phyloP scores from a whole-genome alignment of 2,888 invertebrate species.

The Cetonia aurata region DNA sequence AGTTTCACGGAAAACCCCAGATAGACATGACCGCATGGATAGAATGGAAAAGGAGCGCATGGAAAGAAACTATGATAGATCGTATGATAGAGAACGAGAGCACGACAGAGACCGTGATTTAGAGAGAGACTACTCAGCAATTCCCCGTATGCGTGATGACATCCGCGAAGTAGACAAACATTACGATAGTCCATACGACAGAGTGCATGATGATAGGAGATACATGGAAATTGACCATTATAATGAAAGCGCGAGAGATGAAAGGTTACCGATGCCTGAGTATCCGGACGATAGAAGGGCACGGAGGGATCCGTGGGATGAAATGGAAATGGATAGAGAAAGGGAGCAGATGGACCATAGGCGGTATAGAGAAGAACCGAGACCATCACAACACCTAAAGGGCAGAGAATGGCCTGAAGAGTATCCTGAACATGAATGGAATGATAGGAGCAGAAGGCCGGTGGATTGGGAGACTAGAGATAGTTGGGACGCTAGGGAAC shows the following conservation, averaged over 20 bases:
- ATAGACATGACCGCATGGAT: constrained; percentile 57
- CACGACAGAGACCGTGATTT: constrained; percentile 61
- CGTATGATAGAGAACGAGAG: constrained; percentile 59
- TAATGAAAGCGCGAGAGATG: constrained; percentile 60
- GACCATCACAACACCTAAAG: constrained; percentile 54
- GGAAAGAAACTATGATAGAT: constrained; percentile 57
- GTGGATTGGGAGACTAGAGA: constrained; percentile 68
- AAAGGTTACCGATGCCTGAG: constrained; percentile 58
- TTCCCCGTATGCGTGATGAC: constrained; percentile 58
- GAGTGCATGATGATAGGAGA: constrained; percentile 55
- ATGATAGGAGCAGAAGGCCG: constrained; percentile 68
- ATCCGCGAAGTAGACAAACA: constrained; percentile 47
- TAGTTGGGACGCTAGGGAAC: constrained; percentile 63
- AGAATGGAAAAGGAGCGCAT: constrained; percentile 48
- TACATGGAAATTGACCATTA: constrained; percentile 63
- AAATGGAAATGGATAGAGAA: constrained; percentile 60
- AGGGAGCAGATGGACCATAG: constrained; percentile 60
- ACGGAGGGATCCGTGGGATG: constrained; percentile 63
- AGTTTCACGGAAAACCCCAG: constrained; percentile 54
- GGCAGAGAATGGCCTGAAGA: constrained; percentile 62
- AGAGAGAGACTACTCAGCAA: constrained; percentile 59
- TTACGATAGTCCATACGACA: constrained; percentile 66
- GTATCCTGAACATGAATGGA: constrained; percentile 67
- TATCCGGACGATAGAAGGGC: constrained; percentile 62
- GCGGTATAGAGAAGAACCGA: constrained; percentile 59